A percentile compares a stretch with the other conserved stretches of the same genome.
Evolutionary conservation across 2,797 vertebrate species (phyloP).

Genomic region (Otolemur crassicaudatus): DNA sequence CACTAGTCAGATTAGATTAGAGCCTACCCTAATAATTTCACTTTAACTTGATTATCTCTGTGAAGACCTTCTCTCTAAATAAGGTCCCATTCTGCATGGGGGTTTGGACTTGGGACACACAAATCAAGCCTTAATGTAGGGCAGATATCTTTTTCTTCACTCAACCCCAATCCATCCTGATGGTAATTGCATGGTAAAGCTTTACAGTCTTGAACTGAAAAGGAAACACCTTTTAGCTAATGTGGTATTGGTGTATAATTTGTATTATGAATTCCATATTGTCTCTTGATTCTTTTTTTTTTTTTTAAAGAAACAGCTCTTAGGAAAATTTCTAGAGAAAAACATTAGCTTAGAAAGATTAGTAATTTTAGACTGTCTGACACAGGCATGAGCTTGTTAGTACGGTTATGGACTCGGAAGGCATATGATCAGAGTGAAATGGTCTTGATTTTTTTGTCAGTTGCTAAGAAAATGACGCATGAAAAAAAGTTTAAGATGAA

Average conservation of each 20-base stretch:
- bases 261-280: constrained; percentile 27
- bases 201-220: constrained; percentile 12
- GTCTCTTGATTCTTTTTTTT: neutral
- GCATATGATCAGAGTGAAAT: neutral
- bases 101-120: neutral
- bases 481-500: neutral
- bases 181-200: neutral
- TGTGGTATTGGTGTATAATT: neutral
- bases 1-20: neutral
- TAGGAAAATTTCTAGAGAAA: constrained; percentile 30
- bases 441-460: constrained; percentile 44
- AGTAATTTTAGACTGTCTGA: constrained; percentile 25
- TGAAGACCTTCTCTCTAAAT: neutral
- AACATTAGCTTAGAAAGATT: constrained; percentile 36
- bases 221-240: constrained; percentile 4
- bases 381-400: constrained; percentile 26
- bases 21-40: neutral
- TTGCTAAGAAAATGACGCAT: constrained; percentile 42
- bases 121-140: neutral
- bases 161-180: neutral
- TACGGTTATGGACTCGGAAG: neutral
- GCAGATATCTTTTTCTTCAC: neutral
- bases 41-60: neutral
- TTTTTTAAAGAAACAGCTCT: neutral
- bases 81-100: neutral